Evolutionary conservation across 2,797 vertebrate genomes (phyloP).

Genomic region (Enteromius trimaculatus): DNA sequence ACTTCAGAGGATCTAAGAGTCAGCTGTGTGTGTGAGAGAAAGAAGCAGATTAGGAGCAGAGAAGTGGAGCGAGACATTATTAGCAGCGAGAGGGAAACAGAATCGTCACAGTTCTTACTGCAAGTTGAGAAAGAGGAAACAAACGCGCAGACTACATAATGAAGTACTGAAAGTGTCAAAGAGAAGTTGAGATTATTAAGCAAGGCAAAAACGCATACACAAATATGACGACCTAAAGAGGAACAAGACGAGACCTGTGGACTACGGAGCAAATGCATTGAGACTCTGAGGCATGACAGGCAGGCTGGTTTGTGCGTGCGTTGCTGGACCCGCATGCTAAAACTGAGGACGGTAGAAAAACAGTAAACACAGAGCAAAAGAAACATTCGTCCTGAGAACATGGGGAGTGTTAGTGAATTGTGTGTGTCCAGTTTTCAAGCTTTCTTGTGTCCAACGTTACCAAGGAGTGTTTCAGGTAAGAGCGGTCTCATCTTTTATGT

Average conservation of each 20-base stretch:
- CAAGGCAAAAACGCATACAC: not conserved
- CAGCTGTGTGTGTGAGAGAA: not conserved
- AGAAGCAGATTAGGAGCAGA: not conserved
- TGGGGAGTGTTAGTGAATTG: constrained; percentile 87
- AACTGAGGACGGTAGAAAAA: constrained; percentile 17
- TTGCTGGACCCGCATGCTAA: constrained; percentile 32
- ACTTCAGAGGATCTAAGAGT: not conserved
- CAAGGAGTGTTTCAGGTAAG: constrained; percentile 77
- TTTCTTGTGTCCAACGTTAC: constrained; percentile 81
- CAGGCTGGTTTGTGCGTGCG: constrained; percentile 33
- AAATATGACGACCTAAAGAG: constrained; percentile 44
- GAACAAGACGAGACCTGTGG: constrained; percentile 43
- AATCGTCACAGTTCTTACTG: constrained; percentile 67
- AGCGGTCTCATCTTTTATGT: not conserved
- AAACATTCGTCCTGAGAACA: constrained; percentile 54
- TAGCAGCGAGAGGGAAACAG: constrained; percentile 57
- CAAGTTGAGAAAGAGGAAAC: constrained; percentile 60
- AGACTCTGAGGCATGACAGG: constrained; percentile 34
- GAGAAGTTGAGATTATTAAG: constrained; percentile 54
- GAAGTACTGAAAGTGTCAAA: constrained; percentile 58
- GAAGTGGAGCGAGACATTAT: constrained; percentile 10
- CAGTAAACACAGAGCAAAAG: constrained; percentile 8
- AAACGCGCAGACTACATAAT: constrained; percentile 31
- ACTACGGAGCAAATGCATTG: constrained; percentile 32
- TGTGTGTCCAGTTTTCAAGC: constrained; percentile 88